A percentile compares a stretch with the other conserved stretches of the same genome.
Conservation (phyloP, 2,113 vertebrate species). For the Thymallus thymallus region DNA sequence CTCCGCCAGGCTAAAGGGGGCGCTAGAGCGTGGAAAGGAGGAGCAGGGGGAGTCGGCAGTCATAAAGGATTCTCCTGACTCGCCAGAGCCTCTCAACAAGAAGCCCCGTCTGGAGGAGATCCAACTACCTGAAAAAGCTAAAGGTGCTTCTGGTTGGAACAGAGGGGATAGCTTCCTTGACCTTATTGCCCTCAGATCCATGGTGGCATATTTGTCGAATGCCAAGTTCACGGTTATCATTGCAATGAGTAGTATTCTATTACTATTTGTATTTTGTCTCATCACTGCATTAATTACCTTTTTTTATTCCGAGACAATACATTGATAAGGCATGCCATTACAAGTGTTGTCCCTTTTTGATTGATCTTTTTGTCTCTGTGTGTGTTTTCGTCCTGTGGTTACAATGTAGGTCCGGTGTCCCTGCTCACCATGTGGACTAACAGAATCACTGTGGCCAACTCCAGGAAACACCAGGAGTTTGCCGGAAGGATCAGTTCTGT, state of each 20-base stretch:
- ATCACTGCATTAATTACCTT: too few species aligned
- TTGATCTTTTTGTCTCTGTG: neutral
- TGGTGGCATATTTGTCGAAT: neutral
- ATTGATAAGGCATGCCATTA: too few species aligned
- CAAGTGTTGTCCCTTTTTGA: too few species aligned
- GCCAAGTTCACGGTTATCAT: too few species aligned
- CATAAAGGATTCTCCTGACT: slow-evolving; percentile 98
- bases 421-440: slow-evolving; percentile 93
- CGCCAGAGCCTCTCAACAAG: slow-evolving; percentile 95
- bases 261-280: too few species aligned
- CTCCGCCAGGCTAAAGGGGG: slow-evolving; percentile 80
- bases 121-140: slow-evolving; percentile 83
- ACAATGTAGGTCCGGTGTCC: slow-evolving; percentile 84
- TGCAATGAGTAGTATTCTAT: too few species aligned
- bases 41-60: slow-evolving; percentile 91
- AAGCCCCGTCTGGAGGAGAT: slow-evolving; percentile 90
- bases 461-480: slow-evolving; percentile 96
- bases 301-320: too few species aligned
- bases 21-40: slow-evolving; percentile 88
- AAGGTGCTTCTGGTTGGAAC: too few species aligned
- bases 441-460: slow-evolving; percentile 93
- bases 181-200: slow-evolving; percentile 38
- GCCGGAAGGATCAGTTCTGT: slow-evolving; percentile 88
- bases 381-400: neutral
- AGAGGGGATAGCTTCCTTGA: too few species aligned